Evolutionary conservation across 2,888 invertebrate genomes (phyloP).

Genomic region (Caenorhabditis afra): DNA sequence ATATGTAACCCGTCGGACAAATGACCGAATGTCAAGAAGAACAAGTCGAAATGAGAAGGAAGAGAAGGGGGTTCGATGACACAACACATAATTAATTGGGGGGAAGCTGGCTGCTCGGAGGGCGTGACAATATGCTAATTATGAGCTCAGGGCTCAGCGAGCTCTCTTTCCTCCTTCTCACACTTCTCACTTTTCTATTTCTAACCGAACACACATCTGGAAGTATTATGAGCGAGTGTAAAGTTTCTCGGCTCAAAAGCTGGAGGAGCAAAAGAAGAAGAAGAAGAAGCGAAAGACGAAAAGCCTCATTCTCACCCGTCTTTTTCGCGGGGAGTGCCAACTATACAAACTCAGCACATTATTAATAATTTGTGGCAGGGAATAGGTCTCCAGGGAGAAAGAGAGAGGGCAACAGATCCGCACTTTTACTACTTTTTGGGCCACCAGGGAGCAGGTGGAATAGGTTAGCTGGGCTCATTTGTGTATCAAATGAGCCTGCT

Average conservation of each 20-base stretch:
- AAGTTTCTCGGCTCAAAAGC: constrained; percentile 13
- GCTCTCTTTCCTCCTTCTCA: no score
- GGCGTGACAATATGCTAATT: constrained; percentile 40
- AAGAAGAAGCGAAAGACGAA: no score
- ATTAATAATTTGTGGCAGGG: constrained; percentile 48
- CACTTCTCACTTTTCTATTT: no score
- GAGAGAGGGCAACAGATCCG: not conserved
- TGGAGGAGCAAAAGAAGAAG: no score
- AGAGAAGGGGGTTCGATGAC: constrained; percentile 31
- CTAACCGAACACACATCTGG: no score
- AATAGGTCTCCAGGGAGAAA: not conserved
- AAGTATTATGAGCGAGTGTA: constrained; percentile 13
- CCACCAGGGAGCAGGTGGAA: no score
- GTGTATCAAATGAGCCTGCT: constrained; percentile 35
- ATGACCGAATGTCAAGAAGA: constrained; percentile 1
- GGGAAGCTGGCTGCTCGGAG: not conserved
- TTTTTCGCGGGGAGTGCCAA: constrained; percentile 21
- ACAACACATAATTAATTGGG: constrained; percentile 51
- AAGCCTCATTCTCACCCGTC: constrained; percentile 34
- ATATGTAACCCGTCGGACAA: constrained; percentile 7
- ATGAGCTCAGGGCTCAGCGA: constrained; percentile 9
- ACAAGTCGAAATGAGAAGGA: not conserved
- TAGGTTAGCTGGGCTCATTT: no score
- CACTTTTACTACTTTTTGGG: not conserved
- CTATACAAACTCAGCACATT: constrained; percentile 50